Conservation (phyloP, 2,888 invertebrate genomes). For the Tuta absoluta region DNA sequence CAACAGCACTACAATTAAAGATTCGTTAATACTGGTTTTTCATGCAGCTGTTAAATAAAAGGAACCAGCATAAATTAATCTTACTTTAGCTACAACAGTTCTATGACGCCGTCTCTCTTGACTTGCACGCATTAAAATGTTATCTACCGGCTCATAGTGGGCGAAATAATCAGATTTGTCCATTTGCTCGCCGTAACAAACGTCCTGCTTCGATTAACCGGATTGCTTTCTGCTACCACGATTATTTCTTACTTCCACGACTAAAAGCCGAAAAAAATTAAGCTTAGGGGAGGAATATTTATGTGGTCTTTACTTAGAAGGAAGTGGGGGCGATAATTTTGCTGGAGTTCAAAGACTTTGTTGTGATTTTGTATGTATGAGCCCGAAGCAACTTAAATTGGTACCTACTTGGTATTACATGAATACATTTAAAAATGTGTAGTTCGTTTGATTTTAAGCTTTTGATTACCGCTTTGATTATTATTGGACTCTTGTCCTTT, state of each 20-base stretch:
- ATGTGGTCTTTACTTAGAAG: conserved; percentile 24
- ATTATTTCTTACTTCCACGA: conserved; percentile 22
- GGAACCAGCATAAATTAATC: too few relatives aligned
- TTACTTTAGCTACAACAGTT: too few relatives aligned
- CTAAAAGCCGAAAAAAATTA: conserved; percentile 22
- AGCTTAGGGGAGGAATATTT: conserved; percentile 25
- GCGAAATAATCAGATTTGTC: conserved; percentile 81
- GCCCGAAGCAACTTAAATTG: not conserved
- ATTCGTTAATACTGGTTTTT: too few relatives aligned
- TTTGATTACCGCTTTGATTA: too few relatives aligned
- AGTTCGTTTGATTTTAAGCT: too few relatives aligned
- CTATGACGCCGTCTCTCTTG: conserved; percentile 38
- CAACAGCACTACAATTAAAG: too few relatives aligned
- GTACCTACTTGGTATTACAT: too few relatives aligned
- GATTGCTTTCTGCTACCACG: conserved; percentile 63
- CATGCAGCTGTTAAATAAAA: too few relatives aligned
- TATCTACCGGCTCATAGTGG: conserved; percentile 78
- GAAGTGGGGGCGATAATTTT: conserved; percentile 16
- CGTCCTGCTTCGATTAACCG: conserved; percentile 73
- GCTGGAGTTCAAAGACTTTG: conserved; percentile 10
- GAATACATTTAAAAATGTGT: too few relatives aligned
- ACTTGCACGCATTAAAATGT: conserved; percentile 48
- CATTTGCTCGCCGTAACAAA: conserved; percentile 75
- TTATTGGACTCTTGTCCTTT: too few relatives aligned
- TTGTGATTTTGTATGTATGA: not conserved